Conservation (phyloP, 2,888 invertebrate species). For the Tachina grossa region DNA sequence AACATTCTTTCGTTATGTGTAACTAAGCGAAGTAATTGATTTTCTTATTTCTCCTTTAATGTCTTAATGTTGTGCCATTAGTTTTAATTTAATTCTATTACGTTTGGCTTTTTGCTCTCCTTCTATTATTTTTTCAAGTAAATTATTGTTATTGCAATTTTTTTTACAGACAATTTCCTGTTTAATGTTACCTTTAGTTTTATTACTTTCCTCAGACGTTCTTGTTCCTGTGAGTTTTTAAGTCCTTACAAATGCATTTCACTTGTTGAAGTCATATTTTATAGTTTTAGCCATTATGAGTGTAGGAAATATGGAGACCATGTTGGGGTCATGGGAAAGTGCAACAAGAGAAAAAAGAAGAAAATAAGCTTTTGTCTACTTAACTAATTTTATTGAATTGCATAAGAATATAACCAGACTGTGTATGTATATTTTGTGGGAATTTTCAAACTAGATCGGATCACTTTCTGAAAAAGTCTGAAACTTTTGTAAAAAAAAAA, state of each 20-base stretch:
- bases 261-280: conserved; percentile 44
- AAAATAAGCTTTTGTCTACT: no score
- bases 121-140: neutral
- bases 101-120: neutral
- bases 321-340: neutral
- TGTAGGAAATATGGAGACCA: conserved; percentile 16
- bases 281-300: neutral
- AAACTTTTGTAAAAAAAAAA: no score
- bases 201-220: conserved; percentile 9
- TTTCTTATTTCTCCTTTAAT: conserved; percentile 48
- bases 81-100: conserved; percentile 60
- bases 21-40: conserved; percentile 52
- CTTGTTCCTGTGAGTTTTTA: neutral
- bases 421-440: no score
- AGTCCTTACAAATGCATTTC: conserved; percentile 39
- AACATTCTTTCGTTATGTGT: neutral
- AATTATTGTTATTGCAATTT: conserved; percentile 42
- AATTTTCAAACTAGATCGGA: no score
- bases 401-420: no score
- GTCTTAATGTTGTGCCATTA: conserved; percentile 58
- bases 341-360: no score
- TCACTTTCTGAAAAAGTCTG: no score
- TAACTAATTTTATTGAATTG: no score
- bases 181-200: conserved; percentile 60
- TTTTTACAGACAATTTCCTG: conserved; percentile 58